phyloP scores from a whole-genome alignment of 2,113 vertebrate genomes.

The Scomber colias region DNA sequence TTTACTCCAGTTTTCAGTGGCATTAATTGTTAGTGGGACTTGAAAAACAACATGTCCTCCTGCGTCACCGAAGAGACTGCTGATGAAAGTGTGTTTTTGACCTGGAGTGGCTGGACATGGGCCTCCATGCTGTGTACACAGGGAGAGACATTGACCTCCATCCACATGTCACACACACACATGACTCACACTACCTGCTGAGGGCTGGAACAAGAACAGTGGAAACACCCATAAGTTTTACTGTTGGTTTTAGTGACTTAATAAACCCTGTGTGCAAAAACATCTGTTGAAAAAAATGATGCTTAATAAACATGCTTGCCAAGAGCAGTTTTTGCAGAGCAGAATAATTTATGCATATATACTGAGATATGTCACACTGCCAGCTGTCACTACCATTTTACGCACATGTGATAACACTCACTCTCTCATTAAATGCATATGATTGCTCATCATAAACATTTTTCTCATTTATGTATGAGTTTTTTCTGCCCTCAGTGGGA shows the following conservation, averaged over 20 bases:
- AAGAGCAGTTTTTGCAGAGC: not conserved
- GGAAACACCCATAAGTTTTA: not conserved
- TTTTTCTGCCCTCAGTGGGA: no score
- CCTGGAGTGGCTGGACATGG: constrained; percentile 20
- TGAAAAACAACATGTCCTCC: constrained; percentile 65
- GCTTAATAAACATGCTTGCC: not conserved
- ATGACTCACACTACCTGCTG: not conserved
- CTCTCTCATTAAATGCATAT: not conserved
- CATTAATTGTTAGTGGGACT: constrained; percentile 19
- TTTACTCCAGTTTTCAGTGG: constrained; percentile 40
- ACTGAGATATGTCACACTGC: not conserved
- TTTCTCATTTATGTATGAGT: no score
- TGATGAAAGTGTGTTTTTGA: constrained; percentile 71
- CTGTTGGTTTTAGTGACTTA: constrained; percentile 34
- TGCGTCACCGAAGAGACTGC: constrained; percentile 60
- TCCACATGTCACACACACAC: constrained; percentile 24
- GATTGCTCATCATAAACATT: no score
- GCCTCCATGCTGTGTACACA: constrained; percentile 69
- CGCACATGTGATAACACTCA: not conserved
- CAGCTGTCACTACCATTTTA: not conserved
- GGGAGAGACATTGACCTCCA: constrained; percentile 65
- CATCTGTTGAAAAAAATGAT: not conserved
- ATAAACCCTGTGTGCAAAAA: not conserved
- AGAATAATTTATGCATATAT: not conserved
- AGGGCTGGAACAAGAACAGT: constrained; percentile 17